Conservation (phyloP, 1,140 invertebrate species). For the Teleogryllus occipitalis region DNA sequence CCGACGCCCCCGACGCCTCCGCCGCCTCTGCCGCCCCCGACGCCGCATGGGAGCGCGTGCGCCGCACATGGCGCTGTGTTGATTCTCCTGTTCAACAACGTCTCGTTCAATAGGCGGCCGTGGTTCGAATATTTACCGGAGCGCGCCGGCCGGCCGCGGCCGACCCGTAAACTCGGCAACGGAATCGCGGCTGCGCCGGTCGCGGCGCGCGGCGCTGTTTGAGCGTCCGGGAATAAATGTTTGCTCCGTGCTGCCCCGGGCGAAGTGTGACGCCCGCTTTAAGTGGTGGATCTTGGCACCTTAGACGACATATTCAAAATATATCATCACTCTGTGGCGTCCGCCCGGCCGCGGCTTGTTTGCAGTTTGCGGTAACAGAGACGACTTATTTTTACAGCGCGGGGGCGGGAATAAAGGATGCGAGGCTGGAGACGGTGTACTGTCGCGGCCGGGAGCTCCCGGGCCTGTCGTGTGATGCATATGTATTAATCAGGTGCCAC, state of each 20-base stretch:
- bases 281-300: conserved; percentile 3
- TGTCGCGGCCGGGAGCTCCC: not conserved
- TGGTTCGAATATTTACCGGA: no score
- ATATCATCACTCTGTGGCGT: not conserved
- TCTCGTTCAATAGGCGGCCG: no score
- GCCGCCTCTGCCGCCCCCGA: no score
- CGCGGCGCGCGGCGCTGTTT: not conserved
- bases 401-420: not conserved
- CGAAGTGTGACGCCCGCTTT: not conserved
- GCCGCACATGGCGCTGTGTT: no score
- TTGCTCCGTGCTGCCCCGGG: not conserved
- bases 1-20: no score
- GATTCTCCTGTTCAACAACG: no score
- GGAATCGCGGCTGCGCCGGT: no score
- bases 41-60: no score
- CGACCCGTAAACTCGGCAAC: no score
- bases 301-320: not conserved
- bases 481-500: no score
- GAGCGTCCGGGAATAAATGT: not conserved
- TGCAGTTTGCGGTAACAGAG: not conserved
- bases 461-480: not conserved
- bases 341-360: not conserved
- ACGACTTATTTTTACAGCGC: not conserved
- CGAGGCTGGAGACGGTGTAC: not conserved
- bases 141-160: no score